Percentiles rank a stretch among this genome's conserved stretches.
phyloP scores from a whole-genome alignment of 1,140 invertebrate species.

The Magallana angulata region DNA sequence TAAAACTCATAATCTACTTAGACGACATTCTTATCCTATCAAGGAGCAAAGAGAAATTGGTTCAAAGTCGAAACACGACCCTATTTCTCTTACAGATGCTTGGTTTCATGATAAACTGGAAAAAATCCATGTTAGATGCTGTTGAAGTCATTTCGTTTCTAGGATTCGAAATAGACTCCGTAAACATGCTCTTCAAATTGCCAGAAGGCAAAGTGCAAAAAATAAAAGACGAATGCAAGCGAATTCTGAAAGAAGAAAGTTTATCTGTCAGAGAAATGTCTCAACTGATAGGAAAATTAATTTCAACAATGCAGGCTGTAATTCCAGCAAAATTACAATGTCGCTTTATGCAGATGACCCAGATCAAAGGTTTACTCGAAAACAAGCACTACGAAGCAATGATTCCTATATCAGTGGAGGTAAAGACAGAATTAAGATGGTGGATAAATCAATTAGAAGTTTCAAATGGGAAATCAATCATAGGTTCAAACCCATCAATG shows the following conservation, averaged over 20 bases:
- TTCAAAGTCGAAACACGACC: conserved; percentile 7
- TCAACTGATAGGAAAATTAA: background rate
- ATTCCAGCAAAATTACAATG: background rate
- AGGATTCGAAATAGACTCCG: conserved; percentile 27
- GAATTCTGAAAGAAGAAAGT: background rate
- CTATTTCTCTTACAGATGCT: conserved; percentile 13
- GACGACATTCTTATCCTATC: conserved; percentile 49
- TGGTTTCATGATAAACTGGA: conserved; percentile 48
- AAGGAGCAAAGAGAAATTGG: conserved; percentile 20
- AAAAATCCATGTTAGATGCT: conserved; percentile 35
- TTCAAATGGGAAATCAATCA: conserved; percentile 16
- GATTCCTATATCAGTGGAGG: background rate
- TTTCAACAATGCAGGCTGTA: conserved; percentile 3
- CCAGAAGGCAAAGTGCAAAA: conserved; percentile 18
- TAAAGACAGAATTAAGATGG: background rate
- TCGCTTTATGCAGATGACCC: conserved; percentile 1
- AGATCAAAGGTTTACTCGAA: conserved; percentile 5
- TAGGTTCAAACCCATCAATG: background rate
- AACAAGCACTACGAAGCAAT: background rate
- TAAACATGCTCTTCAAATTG: conserved; percentile 30
- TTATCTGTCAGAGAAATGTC: background rate
- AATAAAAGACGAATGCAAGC: background rate
- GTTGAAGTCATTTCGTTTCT: conserved; percentile 29
- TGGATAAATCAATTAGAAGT: background rate
- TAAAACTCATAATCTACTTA: conserved; percentile 44